Evolutionary conservation across 2,888 invertebrate species (phyloP).

Genomic region (Saturnia pavonia): DNA sequence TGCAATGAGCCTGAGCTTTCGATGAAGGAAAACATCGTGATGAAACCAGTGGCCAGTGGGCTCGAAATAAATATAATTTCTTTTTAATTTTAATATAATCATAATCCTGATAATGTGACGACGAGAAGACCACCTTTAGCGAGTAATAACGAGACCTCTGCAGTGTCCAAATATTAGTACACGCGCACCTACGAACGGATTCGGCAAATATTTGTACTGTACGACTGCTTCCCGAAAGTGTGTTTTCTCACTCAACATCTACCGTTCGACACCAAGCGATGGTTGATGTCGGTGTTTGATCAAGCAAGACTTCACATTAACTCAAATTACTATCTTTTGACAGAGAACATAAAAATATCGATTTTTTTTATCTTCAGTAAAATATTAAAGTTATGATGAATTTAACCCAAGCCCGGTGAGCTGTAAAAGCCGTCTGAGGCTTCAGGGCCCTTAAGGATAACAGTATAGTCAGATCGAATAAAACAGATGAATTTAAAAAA

Average conservation of each 20-base stretch:
- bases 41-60: too few relatives aligned
- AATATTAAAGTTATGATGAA: too few relatives aligned
- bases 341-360: too few relatives aligned
- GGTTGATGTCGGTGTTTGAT: constrained; percentile 66
- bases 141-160: constrained; percentile 70
- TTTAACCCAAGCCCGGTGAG: too few relatives aligned
- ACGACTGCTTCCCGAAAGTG: constrained; percentile 72
- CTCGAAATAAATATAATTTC: too few relatives aligned
- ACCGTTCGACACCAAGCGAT: constrained; percentile 66
- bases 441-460: too few relatives aligned
- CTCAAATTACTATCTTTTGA: constrained; percentile 35
- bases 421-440: too few relatives aligned
- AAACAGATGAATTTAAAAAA: too few relatives aligned
- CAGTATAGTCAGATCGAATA: too few relatives aligned
- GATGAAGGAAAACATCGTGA: too few relatives aligned
- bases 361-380: too few relatives aligned
- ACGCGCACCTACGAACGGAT: constrained; percentile 72
- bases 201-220: constrained; percentile 75
- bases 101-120: background rate
- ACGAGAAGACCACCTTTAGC: constrained; percentile 47
- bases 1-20: too few relatives aligned
- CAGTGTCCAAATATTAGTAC: constrained; percentile 69
- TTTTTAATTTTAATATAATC: background rate
- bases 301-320: constrained; percentile 49
- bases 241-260: constrained; percentile 77